Base-by-base conservation (phyloP, 2,888 invertebrate genomes). In the Plusia festucae region DNA sequence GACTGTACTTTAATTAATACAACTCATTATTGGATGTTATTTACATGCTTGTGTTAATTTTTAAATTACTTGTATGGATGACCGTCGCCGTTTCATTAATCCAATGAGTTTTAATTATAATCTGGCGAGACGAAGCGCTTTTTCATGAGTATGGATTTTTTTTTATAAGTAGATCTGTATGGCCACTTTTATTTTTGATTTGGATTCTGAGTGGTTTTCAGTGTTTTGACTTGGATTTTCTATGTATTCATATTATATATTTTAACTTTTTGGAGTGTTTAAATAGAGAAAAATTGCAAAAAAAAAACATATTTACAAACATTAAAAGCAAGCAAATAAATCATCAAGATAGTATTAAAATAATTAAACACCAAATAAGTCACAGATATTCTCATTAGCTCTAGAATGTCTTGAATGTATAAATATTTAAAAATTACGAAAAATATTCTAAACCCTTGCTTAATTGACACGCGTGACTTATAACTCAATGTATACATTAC, bases 391-490 rank as follows among this genome's bases (percentile, higher is more conserved):
- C 52, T 58, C 40, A 44, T 61, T 64, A 75, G 20, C 34, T 13
- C 6, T 4, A 34, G 76, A 64, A 60, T 64, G 40, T 60, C 8
- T 18, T 56, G 22, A 22, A 65, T 65, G 22, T 34, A 58, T 34
- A 40, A 27, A 64, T 57, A 72, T 64, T 72, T 70, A 64, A 64
- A 40, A 75, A 74, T 75, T 73, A 57, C 53, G 40, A 61, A 59
- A 70, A 56, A 76, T 73, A 65, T 70, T 75, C 54, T 51, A 61
- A 75, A 65, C 46, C 55, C 49, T 56, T 51, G 52, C 34, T 51
- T 76, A 76, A 73, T 76, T 73, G 73, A 76, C 76, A 70, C 56
- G 22, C 75, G 61, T 53, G 61, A 59, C 61, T 56, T 60, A 61
- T 44, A 59, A 60, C 61, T 53, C 11, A 57, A 55, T 27, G 22